Evolutionary conservation across 2,888 invertebrate species (phyloP).

Genomic region (Polyommatus icarus): DNA sequence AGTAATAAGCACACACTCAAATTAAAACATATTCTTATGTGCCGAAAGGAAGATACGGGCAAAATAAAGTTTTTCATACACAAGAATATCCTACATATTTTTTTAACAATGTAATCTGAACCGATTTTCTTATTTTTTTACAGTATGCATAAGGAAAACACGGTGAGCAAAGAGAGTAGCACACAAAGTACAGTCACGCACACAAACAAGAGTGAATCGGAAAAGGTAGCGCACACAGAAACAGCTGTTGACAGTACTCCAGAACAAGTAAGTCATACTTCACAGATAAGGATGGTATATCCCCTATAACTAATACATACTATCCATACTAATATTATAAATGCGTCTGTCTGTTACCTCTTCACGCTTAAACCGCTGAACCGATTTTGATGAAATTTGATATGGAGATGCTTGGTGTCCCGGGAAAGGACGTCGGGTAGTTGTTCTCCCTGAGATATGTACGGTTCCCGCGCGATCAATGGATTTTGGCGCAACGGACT

Average conservation of each 20-base stretch:
- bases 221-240: conserved; percentile 65
- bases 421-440: too few species aligned
- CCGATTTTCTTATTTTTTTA: conserved; percentile 41
- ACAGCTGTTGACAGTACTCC: conserved; percentile 56
- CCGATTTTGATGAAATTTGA: not conserved
- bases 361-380: not conserved
- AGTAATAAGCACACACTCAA: too few species aligned
- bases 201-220: conserved; percentile 67
- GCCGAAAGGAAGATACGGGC: too few species aligned
- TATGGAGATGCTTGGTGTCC: not conserved
- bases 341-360: too few species aligned
- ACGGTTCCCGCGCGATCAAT: too few species aligned
- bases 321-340: too few species aligned
- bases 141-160: conserved; percentile 72
- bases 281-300: not conserved
- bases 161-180: conserved; percentile 63
- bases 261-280: conserved; percentile 29
- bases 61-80: too few species aligned
- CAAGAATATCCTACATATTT: too few species aligned
- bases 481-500: too few species aligned
- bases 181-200: conserved; percentile 66
- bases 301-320: not conserved
- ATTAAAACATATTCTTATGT: too few species aligned
- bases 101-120: too few species aligned
- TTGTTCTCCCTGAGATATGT: too few species aligned